phyloP scores from a whole-genome alignment of 2,797 vertebrate species.

The Lagothrix lagotricha region DNA sequence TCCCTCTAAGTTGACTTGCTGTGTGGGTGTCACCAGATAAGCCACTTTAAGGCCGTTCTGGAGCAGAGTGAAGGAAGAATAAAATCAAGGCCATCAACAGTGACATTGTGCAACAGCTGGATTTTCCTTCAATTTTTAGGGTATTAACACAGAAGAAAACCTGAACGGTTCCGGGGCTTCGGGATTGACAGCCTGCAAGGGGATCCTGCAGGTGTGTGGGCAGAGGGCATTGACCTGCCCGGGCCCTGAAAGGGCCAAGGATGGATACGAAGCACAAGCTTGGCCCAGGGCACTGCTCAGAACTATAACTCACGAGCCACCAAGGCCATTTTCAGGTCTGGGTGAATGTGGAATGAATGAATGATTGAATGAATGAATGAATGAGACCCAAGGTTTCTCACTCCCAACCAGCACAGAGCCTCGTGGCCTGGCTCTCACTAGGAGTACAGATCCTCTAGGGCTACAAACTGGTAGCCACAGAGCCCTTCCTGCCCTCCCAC shows the following conservation, averaged over 20 bases:
- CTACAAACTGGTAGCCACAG: neutral
- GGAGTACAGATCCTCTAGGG: neutral
- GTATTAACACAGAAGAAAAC: neutral
- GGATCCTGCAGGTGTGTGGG: neutral
- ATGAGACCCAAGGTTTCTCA: neutral
- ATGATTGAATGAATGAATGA: neutral
- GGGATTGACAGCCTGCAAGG: neutral
- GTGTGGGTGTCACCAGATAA: neutral
- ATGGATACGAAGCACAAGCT: neutral
- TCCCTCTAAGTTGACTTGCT: neutral
- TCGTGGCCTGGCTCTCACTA: neutral
- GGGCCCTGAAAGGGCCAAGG: too few relatives aligned
- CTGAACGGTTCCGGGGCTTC: neutral
- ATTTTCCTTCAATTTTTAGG: neutral
- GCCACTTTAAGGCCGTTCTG: neutral
- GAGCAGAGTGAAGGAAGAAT: neutral
- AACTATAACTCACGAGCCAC: neutral
- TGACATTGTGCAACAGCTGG: neutral
- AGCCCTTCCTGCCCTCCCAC: neutral
- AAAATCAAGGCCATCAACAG: neutral
- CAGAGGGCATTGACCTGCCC: rapidly evolving
- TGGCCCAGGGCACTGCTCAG: neutral
- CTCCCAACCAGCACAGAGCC: neutral
- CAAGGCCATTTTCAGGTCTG: neutral
- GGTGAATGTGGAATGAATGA: neutral